Conservation (phyloP, 2,113 vertebrate genomes). For the Isichthys henryi region DNA sequence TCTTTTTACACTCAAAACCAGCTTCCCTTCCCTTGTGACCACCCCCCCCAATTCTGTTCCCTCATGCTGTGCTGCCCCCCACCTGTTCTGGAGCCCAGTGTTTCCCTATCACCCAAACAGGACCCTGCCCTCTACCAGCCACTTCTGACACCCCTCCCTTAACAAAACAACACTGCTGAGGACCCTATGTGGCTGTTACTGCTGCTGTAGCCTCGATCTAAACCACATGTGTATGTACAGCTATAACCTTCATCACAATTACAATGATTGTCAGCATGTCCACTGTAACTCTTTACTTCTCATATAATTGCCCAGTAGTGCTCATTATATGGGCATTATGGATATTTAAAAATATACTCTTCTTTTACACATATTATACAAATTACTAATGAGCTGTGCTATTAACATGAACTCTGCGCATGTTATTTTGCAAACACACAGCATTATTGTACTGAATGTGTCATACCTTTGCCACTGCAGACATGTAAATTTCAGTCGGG, state of each 20-base stretch:
- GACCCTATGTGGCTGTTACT: not conserved
- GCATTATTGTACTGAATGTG: not conserved
- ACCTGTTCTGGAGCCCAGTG: not conserved
- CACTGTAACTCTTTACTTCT: not conserved
- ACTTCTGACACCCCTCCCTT: not conserved
- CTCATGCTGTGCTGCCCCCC: not conserved
- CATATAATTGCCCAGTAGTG: not conserved
- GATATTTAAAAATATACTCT: not conserved
- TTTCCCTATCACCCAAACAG: not conserved
- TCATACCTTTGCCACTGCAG: not conserved
- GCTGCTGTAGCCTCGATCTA: not conserved
- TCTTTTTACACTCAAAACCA: conserved; percentile 1
- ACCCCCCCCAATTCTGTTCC: not conserved
- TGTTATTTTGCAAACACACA: not conserved
- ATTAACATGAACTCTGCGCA: not conserved
- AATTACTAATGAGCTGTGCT: not conserved
- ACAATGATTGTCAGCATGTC: not conserved
- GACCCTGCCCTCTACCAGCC: not conserved
- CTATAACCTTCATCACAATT: not conserved
- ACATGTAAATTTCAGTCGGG: not conserved
- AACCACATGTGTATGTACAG: not conserved
- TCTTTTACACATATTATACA: not conserved
- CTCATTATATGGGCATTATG: not conserved
- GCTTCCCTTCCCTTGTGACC: not conserved
- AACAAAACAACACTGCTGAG: not conserved